These are phyloP conservation scores for Formica exsecta DNA, from an alignment of 1,140 invertebrate genomes.

Conservation along the genomic window DNA sequence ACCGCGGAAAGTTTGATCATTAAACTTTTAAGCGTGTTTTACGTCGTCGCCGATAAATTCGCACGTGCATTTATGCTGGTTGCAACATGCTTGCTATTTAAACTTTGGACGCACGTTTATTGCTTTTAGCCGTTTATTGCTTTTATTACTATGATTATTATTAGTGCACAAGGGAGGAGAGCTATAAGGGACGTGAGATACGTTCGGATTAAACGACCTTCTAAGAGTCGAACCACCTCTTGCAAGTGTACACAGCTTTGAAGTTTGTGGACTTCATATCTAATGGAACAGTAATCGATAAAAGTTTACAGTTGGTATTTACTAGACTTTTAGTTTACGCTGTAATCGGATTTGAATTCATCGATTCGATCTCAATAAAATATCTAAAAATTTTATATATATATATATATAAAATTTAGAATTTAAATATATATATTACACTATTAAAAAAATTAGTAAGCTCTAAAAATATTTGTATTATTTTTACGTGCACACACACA, in stretches of 20 bases:
- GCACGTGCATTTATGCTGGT: constrained; percentile 6
- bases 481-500: too few relatives aligned
- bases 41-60: constrained; percentile 10
- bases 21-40: constrained; percentile 56
- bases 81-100: constrained; percentile 16
- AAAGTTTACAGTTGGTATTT: neutral
- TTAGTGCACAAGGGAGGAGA: neutral
- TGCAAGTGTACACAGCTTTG: neutral
- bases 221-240: neutral
- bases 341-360: neutral
- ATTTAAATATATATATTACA: too few relatives aligned
- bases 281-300: constrained; percentile 25
- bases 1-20: constrained; percentile 22
- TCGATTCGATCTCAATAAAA: too few relatives aligned
- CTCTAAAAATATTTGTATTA: too few relatives aligned
- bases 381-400: too few relatives aligned
- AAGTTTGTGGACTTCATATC: neutral
- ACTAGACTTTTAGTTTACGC: neutral
- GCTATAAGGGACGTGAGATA: neutral
- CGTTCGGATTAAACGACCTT: constrained; percentile 14
- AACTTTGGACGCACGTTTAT: constrained; percentile 27
- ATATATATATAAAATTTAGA: too few relatives aligned
- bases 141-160: constrained; percentile 51
- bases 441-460: neutral
- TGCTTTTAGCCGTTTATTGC: constrained; percentile 10